Evolutionary conservation across 2,113 vertebrate genomes (phyloP), one percentile per base, ranked within the genome.

Genomic region (Euleptes europaea): DNA sequence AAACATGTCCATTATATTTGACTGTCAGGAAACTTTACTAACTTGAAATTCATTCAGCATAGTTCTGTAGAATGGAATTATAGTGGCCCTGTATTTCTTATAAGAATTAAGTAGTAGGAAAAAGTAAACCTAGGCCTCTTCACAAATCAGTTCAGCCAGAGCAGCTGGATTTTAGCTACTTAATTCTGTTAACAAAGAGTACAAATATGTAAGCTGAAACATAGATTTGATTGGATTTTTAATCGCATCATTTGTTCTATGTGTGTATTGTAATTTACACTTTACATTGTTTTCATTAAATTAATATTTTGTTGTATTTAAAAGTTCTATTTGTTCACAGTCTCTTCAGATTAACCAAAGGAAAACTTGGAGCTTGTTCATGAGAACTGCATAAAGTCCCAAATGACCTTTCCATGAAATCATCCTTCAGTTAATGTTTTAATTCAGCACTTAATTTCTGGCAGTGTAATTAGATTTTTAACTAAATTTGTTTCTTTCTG

Each of bases 301-400:
- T 71, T 88, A 38, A 26, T 72, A 74, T 88, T 88, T 76, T 8
- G 21, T 57, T 23, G 19, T 80, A 4, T 83, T 42, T 57, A 57
- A 28, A 19, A 17, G 51, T 92, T 57, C 81, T 89, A 66, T 35
- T 84, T 93, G 40, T 86, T 73, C 65, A 81, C 35, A 51, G 81
- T 90, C 67, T 78, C 72, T 88, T 83, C 76, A 80, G 15, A 63
- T 49, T 33, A n/a, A n/a, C 26, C 33, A 23, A 63, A 84, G 79
- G 84, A 83, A 88, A 83, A 92, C 54, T 77, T 88, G n/a, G 81
- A 85, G 86, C 78, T 47, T 86, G 71, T 91, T 90, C 81, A 81
- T 92, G 69, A 74, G 66, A 78, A 81, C 65, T 88, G 74, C 84
- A 19, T 86, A 84, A 93, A 90, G 66, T 67, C 88, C 88, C 92